Percentiles rank a stretch among this genome's conserved stretches.
These are phyloP conservation scores for Pachypeltis micranthus DNA, from an alignment of 1,140 invertebrate species.

Conservation along the genomic window DNA sequence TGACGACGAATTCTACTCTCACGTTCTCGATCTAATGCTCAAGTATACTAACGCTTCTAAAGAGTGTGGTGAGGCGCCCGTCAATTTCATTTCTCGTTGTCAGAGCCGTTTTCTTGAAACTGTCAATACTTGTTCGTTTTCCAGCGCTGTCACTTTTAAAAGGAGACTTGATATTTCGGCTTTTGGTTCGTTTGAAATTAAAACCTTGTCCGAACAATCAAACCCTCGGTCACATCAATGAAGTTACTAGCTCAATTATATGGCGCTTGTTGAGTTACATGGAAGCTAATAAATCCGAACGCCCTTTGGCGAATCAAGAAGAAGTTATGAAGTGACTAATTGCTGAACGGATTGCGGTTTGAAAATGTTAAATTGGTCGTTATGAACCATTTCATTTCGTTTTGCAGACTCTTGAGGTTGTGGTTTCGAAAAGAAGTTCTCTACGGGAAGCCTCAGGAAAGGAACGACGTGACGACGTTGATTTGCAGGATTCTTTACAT, in stretches of 20 bases:
- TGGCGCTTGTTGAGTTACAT: conserved; percentile 1
- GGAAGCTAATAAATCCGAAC: conserved; percentile 1
- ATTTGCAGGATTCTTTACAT: neutral
- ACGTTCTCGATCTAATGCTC: conserved; percentile 3
- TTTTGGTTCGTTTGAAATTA: neutral
- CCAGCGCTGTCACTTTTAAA: conserved; percentile 1
- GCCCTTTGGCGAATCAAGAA: neutral
- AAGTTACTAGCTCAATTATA: neutral
- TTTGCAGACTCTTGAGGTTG: conserved; percentile 6
- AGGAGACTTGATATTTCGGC: neutral
- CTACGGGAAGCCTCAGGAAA: neutral
- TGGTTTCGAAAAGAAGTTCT: conserved; percentile 18
- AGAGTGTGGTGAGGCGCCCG: neutral
- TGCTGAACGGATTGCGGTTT: too few relatives aligned
- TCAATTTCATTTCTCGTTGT: neutral
- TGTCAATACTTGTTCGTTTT: neutral
- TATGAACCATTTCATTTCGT: neutral
- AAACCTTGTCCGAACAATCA: neutral
- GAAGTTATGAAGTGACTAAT: neutral
- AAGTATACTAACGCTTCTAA: conserved; percentile 4
- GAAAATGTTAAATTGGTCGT: too few relatives aligned
- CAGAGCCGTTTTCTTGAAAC: neutral
- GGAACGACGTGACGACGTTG: conserved; percentile 11
- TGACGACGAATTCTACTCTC: conserved; percentile 1
- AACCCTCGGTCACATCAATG: neutral